phyloP scores from a whole-genome alignment of 1,140 invertebrate genomes.

The Sitobion miscanthi region DNA sequence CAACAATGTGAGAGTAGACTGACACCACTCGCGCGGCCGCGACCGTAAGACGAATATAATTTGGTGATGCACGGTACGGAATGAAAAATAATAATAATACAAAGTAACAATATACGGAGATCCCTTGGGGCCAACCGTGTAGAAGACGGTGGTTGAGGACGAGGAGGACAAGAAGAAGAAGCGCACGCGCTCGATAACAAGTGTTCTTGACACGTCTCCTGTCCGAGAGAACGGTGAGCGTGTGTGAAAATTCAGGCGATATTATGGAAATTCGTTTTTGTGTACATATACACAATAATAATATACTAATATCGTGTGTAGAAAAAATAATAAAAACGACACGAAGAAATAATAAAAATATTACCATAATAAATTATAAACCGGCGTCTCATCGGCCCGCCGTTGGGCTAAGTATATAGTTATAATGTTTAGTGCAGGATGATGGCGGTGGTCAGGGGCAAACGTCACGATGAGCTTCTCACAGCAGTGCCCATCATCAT shows the following conservation, averaged over 20 bases:
- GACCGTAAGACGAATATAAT: slow-evolving; percentile 23
- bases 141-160: background rate
- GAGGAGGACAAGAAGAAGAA: background rate
- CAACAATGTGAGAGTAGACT: background rate
- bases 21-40: background rate
- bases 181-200: slow-evolving; percentile 16
- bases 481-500: background rate
- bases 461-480: background rate
- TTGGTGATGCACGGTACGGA: background rate
- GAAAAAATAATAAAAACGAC: slow-evolving; percentile 1
- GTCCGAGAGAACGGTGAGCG: background rate
- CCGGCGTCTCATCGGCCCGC: background rate
- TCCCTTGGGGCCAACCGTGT: background rate
- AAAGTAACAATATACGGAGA: background rate
- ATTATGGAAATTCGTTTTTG: background rate
- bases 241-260: slow-evolving; percentile 29
- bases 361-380: slow-evolving; percentile 55
- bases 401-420: background rate
- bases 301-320: background rate
- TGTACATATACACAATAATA: background rate
- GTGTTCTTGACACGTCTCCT: slow-evolving; percentile 20
- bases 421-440: background rate
- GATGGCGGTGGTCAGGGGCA: background rate
- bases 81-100: slow-evolving; percentile 5
- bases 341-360: slow-evolving; percentile 33